Percentiles rank a stretch among this genome's conserved stretches.
Conservation (phyloP, 2,888 invertebrate species). For the Exocentrus adspersus region DNA sequence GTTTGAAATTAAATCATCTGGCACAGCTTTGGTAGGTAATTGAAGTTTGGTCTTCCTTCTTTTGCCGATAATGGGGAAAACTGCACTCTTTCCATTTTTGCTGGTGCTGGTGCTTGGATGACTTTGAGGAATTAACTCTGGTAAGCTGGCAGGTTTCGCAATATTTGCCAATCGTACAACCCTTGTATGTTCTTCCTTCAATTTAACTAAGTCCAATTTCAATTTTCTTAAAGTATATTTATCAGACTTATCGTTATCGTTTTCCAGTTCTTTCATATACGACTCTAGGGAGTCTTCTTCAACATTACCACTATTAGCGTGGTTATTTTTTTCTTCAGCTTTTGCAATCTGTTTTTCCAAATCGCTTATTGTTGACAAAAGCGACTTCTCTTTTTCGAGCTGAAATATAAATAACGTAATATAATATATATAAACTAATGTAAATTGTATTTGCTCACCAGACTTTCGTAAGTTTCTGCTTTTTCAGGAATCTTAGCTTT, state of each 20-base stretch:
- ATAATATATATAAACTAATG: no score
- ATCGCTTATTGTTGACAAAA: constrained; percentile 67
- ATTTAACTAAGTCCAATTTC: constrained; percentile 74
- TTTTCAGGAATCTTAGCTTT: constrained; percentile 71
- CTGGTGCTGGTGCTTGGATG: constrained; percentile 34
- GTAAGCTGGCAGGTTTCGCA: constrained; percentile 74
- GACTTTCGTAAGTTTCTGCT: constrained; percentile 72
- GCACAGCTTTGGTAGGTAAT: constrained; percentile 48
- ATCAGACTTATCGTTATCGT: constrained; percentile 62
- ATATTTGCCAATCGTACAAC: constrained; percentile 79
- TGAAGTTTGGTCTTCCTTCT: constrained; percentile 68
- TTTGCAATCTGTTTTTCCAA: constrained; percentile 68
- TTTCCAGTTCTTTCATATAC: constrained; percentile 78
- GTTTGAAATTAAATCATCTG: constrained; percentile 48
- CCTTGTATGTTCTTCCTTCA: constrained; percentile 75
- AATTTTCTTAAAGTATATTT: constrained; percentile 73
- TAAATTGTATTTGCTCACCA: constrained; percentile 64
- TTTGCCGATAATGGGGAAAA: constrained; percentile 67
- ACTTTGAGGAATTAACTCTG: constrained; percentile 61
- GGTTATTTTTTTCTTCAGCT: constrained; percentile 59
- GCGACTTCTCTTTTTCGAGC: constrained; percentile 70
- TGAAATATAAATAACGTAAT: constrained; percentile 52
- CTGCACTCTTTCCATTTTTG: constrained; percentile 27
- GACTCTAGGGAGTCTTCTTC: constrained; percentile 83
- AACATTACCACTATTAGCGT: constrained; percentile 43